Percentiles rank a stretch among this genome's conserved stretches.
Evolutionary conservation across 2,113 vertebrate genomes (phyloP).

Genomic region (Prunella fulvescens): DNA sequence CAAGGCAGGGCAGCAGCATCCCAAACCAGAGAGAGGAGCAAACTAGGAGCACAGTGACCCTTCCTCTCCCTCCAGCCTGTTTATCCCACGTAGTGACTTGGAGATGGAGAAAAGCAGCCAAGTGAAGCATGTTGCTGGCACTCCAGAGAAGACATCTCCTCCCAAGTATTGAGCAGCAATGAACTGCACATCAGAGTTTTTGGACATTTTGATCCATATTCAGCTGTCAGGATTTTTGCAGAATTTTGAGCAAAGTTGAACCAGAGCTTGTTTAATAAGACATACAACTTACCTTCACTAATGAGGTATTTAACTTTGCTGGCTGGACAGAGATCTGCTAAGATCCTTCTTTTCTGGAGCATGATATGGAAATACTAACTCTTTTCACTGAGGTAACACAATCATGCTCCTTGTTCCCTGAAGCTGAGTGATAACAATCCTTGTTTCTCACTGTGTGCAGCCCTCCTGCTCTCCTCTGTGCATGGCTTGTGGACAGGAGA

Average conservation of each 20-base stretch:
- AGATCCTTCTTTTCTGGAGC: not conserved
- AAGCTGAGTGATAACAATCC: not conserved
- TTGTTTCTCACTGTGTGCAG: not conserved
- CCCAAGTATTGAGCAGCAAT: not conserved
- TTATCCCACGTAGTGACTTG: not conserved
- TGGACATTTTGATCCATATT: not conserved
- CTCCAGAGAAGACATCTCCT: not conserved
- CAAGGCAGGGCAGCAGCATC: not conserved
- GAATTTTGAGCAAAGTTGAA: not conserved
- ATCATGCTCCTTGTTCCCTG: not conserved
- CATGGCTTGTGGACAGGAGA: not conserved
- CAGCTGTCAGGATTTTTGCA: not conserved
- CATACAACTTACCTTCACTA: not conserved
- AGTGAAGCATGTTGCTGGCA: not conserved
- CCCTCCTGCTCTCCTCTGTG: not conserved
- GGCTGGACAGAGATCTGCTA: not conserved
- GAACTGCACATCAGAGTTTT: not conserved
- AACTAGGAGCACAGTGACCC: accelerated
- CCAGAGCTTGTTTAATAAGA: not conserved
- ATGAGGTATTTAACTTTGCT: not conserved
- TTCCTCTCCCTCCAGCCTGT: not conserved
- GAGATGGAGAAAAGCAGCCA: not conserved
- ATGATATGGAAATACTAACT: not conserved
- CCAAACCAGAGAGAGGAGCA: not conserved
- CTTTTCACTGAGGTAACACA: not conserved